phyloP scores from a whole-genome alignment of 2,888 invertebrate species.

The Lacanobia oleracea region DNA sequence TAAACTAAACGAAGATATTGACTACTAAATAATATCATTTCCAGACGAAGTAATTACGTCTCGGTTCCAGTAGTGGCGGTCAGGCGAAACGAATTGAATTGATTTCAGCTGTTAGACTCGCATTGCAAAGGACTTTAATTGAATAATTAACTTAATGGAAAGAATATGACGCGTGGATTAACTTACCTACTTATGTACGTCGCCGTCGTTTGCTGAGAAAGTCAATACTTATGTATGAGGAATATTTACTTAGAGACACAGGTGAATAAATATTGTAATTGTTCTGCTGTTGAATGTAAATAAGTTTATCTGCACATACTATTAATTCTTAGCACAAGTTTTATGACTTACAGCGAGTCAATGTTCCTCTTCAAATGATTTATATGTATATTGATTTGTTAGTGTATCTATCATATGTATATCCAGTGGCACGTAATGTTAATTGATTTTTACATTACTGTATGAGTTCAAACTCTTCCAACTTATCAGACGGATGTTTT shows the following conservation, averaged over 20 bases:
- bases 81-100: conserved; percentile 13
- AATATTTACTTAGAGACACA: conserved; percentile 1
- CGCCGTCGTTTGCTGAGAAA: conserved; percentile 22
- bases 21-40: background rate
- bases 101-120: background rate
- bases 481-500: background rate
- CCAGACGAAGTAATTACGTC: background rate
- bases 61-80: background rate
- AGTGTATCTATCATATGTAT: background rate
- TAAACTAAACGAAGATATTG: too few species aligned
- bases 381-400: background rate
- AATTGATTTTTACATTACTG: background rate
- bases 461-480: background rate
- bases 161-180: background rate
- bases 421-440: background rate
- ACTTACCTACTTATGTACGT: too few species aligned
- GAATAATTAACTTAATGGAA: conserved; percentile 11
- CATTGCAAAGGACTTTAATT: conserved; percentile 9
- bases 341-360: background rate
- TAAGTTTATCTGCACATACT: conserved; percentile 22
- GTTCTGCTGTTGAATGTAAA: background rate
- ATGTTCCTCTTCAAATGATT: conserved; percentile 1
- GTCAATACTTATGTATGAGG: conserved; percentile 18
- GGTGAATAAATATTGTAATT: background rate
- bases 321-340: background rate